Conservation (phyloP, 2,888 invertebrate species). For the Ennomos erosarius region DNA sequence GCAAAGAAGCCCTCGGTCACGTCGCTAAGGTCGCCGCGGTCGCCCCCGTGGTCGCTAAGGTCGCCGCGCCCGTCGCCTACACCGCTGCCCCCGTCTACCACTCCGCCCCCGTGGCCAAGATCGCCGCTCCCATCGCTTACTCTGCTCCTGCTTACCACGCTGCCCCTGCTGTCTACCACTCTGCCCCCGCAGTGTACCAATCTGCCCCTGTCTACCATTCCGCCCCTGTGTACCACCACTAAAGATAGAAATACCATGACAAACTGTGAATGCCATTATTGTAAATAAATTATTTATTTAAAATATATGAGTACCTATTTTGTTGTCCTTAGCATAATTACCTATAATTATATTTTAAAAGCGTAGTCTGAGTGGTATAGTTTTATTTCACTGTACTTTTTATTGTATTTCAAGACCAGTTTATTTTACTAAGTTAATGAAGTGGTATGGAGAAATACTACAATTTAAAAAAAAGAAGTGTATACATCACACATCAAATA, state of each 20-base stretch:
- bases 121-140: constrained; percentile 49
- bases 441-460: neutral
- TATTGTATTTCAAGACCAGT: neutral
- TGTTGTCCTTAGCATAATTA: no score
- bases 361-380: no score
- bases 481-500: constrained; percentile 70
- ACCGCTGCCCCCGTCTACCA: constrained; percentile 46
- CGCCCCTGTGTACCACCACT: constrained; percentile 58
- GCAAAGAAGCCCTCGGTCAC: constrained; percentile 68
- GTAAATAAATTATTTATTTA: constrained; percentile 64
- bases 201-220: constrained; percentile 40
- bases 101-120: constrained; percentile 38
- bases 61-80: constrained; percentile 51
- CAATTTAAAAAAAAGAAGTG: constrained; percentile 5
- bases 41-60: constrained; percentile 46
- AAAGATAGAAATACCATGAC: constrained; percentile 31
- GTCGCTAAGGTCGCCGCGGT: constrained; percentile 46
- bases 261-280: constrained; percentile 49
- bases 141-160: constrained; percentile 51
- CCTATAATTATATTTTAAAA: no score
- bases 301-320: constrained; percentile 17
- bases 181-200: constrained; percentile 44
- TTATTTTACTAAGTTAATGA: no score
- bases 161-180: constrained; percentile 49
- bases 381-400: neutral